Base-by-base conservation (phyloP, 2,113 vertebrate genomes). In the Salminus brasiliensis region DNA sequence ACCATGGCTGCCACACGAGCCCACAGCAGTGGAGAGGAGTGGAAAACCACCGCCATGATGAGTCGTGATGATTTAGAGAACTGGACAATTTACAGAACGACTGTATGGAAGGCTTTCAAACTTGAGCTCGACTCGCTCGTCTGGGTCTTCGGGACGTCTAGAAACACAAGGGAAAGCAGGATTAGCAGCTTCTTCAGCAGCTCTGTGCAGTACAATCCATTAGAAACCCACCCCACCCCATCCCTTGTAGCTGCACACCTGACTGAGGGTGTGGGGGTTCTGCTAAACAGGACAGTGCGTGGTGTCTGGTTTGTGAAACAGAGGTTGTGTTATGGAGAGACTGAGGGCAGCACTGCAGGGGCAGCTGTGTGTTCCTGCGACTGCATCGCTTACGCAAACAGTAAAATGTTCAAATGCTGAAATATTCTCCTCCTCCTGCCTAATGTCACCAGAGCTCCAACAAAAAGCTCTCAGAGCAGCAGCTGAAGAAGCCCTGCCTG, bases 1-100 rank as follows among this genome's bases (percentile, higher is more conserved):
- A 93, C 5, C 72, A 93, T 76, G 63, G 95, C 95, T 2, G 93
- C 88, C 72, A 97, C 32, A 11, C 96, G 94, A 0, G 94, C 85
- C 88, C 96, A 96, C 21, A 95, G 88, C 66, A 97, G 87, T 1
- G 93, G 92, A 29, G 88, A 93, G 1, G 90, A 92, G 55, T 90
- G 88, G 0, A 93, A 70, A 62, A 91, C 91, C n/a, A 94, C 86
- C 7, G 93, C 85, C 94, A 96, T 93, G 3, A 81, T 89, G 21
- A 74, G n/a, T n/a, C n/a, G n/a, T n/a, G 2, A 73, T 60, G 41
- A 65, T 41, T 43, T 47, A 52, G n/a, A 32, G 62, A 55, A 63
- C 1, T 72, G 18, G 52, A 81, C 21, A 55, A n/a, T 23, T 0
- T 12, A 47, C 2, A 59, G 55, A 45, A 66, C 27, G 57, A 52